Evolutionary conservation across 2,888 invertebrate genomes (phyloP), one percentile per base, ranked within the genome.

Genomic region (Xanthorhoe spadicearia): DNA sequence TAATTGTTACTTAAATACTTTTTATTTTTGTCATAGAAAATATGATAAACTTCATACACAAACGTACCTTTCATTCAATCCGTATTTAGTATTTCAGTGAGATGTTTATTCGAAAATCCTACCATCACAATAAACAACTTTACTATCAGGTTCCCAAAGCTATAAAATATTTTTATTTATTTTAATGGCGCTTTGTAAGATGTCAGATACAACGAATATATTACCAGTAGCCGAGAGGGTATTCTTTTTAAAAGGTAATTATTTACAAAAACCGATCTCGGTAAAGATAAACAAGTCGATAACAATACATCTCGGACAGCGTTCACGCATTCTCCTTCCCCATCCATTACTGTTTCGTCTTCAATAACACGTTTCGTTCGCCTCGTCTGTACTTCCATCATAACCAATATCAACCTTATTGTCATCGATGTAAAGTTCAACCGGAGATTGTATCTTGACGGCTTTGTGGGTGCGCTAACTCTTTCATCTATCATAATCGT

Each of bases 401-500:
- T 69, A 59, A 58, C 65, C 43, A 88, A 82, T 76, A 73, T 77
- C 74, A 73, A 85, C 89, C 80, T 78, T 92, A 86, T 74, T 59
- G 9, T 62, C 64, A 69, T 72, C 59, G 63, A 5, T 63, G 69
- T 81, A 87, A 78, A 81, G 90, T 79, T 80, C 77, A 83, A 75
- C 81, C 80, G 79, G 68, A 74, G 72, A 78, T 80, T 76, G 71
- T 73, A 73, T 76, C 71, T 72, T 74, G 70, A 74, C 82, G 80
- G 83, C 85, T 88, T 89, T 88, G 90, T 88, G 86, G 87, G 87
- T 87, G 91, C 92, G 92, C 92, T 92, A 93, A 92, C 92, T 93
- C 92, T 93, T 93, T 92, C 93, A 93, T 92, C 93, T 92, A 92
- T 92, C 93, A 92, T 92, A 92, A 93, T 93, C 92, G 92, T 92